A percentile compares a stretch with the other conserved stretches of the same genome.
phyloP scores from a whole-genome alignment of 1,140 invertebrate species.

The Vollenhovia emeryi region DNA sequence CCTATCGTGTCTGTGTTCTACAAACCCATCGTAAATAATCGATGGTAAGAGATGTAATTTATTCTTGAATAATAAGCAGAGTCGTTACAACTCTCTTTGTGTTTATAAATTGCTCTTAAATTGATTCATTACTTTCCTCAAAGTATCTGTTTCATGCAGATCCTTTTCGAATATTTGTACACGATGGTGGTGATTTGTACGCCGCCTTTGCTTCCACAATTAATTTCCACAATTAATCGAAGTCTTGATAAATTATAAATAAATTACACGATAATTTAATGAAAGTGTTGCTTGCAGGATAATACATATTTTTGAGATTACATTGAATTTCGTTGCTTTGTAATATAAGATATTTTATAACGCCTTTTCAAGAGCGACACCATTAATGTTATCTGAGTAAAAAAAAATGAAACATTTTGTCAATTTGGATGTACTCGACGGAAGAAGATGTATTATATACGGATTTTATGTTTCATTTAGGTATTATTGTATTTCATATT shows the following conservation, averaged over 20 bases:
- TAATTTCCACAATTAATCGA: constrained; percentile 5
- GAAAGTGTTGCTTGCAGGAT: background rate
- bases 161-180: background rate
- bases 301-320: constrained; percentile 7
- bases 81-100: constrained; percentile 22
- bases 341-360: constrained; percentile 42
- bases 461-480: constrained; percentile 37
- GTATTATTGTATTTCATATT: constrained; percentile 7
- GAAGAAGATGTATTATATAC: constrained; percentile 46
- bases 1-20: constrained; percentile 76
- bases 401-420: constrained; percentile 50
- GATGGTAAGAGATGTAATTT: constrained; percentile 81
- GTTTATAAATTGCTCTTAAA: constrained; percentile 23
- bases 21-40: constrained; percentile 73
- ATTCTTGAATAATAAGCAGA: constrained; percentile 59
- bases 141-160: background rate
- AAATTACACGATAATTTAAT: background rate
- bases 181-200: background rate
- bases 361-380: constrained; percentile 50
- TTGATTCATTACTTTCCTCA: constrained; percentile 33
- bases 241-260: constrained; percentile 10
- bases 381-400: constrained; percentile 75
- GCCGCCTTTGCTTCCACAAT: background rate
- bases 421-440: constrained; percentile 26
- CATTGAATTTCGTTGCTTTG: constrained; percentile 8